phyloP scores from a whole-genome alignment of 2,888 invertebrate genomes.

The Celastrina argiolus region DNA sequence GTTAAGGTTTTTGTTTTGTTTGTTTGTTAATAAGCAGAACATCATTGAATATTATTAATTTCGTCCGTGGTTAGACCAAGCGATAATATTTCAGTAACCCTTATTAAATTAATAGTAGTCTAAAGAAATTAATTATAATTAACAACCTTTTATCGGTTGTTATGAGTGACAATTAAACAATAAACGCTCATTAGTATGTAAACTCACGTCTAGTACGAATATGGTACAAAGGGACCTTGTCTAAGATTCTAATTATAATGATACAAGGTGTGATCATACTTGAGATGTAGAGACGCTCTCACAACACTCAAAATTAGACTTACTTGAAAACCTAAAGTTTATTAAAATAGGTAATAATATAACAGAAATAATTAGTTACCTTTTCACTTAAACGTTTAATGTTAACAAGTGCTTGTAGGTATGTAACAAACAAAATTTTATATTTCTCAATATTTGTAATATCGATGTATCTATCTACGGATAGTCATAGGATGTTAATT shows the following conservation, averaged over 20 bases:
- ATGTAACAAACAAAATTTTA: too few relatives aligned
- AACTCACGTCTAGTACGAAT: background rate
- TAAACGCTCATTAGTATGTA: slow-evolving; percentile 3
- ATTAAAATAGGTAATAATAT: background rate
- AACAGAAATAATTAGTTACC: background rate
- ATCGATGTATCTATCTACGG: too few relatives aligned
- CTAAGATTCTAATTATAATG: background rate
- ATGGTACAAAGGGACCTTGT: slow-evolving; percentile 6
- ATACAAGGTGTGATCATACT: background rate
- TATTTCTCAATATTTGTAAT: too few relatives aligned
- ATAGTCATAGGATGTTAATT: too few relatives aligned
- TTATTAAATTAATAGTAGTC: background rate
- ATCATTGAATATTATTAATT: background rate
- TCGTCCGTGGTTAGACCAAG: background rate
- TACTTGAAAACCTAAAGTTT: background rate
- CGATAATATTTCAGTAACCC: background rate
- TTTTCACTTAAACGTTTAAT: background rate
- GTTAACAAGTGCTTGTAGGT: too few relatives aligned
- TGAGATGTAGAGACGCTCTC: background rate
- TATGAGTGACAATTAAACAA: background rate
- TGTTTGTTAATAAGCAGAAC: background rate
- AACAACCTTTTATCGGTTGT: too few relatives aligned
- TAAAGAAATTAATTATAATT: background rate
- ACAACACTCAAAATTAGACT: background rate
- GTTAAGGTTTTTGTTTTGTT: background rate